phyloP scores from a whole-genome alignment of 1,140 invertebrate genomes.

The Rhopalosiphum maidis region DNA sequence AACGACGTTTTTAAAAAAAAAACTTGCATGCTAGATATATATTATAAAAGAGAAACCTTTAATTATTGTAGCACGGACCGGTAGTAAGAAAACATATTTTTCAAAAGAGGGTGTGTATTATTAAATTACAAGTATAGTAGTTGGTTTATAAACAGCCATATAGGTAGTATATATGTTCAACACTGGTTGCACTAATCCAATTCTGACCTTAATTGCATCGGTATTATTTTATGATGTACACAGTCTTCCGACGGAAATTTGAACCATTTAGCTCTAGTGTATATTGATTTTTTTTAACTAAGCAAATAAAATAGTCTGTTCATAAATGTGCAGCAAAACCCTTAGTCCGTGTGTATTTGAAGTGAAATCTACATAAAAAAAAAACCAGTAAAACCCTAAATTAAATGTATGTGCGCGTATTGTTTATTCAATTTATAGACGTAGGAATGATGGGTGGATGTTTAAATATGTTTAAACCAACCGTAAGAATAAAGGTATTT shows the following conservation, averaged over 20 bases:
- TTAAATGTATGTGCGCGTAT: slow-evolving; percentile 25
- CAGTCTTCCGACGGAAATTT: slow-evolving; percentile 47
- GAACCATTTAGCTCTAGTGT: slow-evolving; percentile 48
- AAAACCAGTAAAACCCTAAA: background rate
- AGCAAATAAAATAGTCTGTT: background rate
- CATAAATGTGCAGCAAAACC: background rate
- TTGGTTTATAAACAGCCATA: background rate
- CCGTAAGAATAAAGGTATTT: slow-evolving; percentile 20
- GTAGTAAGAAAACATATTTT: slow-evolving; percentile 31
- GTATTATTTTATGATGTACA: slow-evolving; percentile 49
- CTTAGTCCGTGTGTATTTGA: background rate
- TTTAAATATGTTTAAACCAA: slow-evolving; percentile 47
- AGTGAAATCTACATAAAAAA: background rate
- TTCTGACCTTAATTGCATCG: slow-evolving; percentile 46
- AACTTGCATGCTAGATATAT: background rate
- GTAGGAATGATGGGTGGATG: slow-evolving; percentile 44
- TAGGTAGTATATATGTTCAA: background rate
- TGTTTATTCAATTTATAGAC: slow-evolving; percentile 10
- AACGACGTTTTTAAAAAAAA: background rate
- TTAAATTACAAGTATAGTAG: background rate
- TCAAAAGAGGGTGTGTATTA: background rate
- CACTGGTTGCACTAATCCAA: slow-evolving; percentile 53
- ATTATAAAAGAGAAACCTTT: background rate
- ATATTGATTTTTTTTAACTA: slow-evolving; percentile 49
- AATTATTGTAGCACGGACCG: background rate